Evolutionary conservation across 2,113 vertebrate species (phyloP).

Genomic region (Petromus typicus): DNA sequence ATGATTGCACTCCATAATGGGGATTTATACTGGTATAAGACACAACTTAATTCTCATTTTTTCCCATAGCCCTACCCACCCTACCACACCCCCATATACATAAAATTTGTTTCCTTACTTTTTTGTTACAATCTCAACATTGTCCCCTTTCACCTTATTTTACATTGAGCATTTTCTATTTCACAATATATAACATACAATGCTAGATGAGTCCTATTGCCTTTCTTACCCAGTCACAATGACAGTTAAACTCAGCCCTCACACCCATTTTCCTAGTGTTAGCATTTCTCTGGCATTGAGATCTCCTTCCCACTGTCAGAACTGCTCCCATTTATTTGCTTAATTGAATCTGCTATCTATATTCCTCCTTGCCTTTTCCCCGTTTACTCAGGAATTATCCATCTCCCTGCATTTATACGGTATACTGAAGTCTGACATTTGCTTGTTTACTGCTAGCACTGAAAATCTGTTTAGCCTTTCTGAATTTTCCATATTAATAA

Average conservation of each 20-base stretch:
- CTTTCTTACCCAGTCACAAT: not conserved
- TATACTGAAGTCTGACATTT: not conserved
- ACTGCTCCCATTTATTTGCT: not conserved
- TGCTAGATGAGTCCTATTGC: not conserved
- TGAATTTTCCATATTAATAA: not conserved
- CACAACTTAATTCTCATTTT: too few species aligned
- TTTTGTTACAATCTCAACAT: too few species aligned
- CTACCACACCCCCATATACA: too few species aligned
- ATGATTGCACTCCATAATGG: too few species aligned
- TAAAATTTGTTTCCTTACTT: too few species aligned
- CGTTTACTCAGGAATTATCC: not conserved
- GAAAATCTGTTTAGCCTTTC: constrained; percentile 48
- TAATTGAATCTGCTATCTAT: not conserved
- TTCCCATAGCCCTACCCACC: too few species aligned
- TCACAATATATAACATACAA: too few species aligned
- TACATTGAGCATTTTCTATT: too few species aligned
- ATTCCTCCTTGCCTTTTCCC: not conserved
- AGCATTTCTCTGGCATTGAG: not conserved
- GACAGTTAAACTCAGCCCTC: not conserved
- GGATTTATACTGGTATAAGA: too few species aligned
- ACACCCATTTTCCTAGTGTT: not conserved
- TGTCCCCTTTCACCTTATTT: too few species aligned
- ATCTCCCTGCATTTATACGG: not conserved
- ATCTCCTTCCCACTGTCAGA: not conserved
- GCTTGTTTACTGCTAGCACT: not conserved